phyloP scores from a whole-genome alignment of 2,113 vertebrate species.

The Seriola quinqueradiata region DNA sequence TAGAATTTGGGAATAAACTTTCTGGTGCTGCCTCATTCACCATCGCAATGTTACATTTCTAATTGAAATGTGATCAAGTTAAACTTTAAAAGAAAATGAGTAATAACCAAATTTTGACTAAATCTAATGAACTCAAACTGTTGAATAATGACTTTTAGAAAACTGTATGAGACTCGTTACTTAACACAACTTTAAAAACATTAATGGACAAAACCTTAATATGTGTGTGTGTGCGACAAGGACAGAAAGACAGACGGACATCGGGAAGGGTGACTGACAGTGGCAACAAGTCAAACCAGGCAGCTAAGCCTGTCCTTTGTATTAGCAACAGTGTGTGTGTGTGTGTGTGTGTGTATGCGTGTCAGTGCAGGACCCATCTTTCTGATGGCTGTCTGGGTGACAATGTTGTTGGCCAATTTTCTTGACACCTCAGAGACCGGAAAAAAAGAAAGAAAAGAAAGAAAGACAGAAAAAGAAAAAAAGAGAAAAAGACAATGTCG shows the following conservation, averaged over 20 bases:
- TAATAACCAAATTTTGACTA: background rate
- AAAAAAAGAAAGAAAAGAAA: slow-evolving; percentile 14
- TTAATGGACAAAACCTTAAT: background rate
- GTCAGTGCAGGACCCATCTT: background rate
- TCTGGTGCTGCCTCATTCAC: too few species aligned
- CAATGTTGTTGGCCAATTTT: slow-evolving; percentile 36
- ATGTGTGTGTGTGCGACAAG: background rate
- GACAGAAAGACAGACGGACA: background rate
- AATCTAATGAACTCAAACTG: background rate
- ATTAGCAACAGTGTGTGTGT: background rate
- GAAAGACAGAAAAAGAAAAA: background rate
- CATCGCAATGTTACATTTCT: too few species aligned
- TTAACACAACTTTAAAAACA: background rate
- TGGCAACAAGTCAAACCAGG: slow-evolving; percentile 11
- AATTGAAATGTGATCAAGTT: too few species aligned
- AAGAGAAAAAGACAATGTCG: slow-evolving; percentile 14
- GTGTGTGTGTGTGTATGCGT: slow-evolving; percentile 4
- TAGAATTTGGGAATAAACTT: too few species aligned
- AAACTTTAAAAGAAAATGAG: background rate
- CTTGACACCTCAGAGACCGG: slow-evolving; percentile 29
- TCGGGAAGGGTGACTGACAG: background rate
- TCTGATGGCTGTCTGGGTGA: slow-evolving; percentile 23
- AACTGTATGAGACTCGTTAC: background rate
- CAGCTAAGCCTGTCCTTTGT: slow-evolving; percentile 5
- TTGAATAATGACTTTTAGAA: background rate